Evolutionary conservation across 2,113 vertebrate species (phyloP).

Genomic region (Tachysurus vachellii): DNA sequence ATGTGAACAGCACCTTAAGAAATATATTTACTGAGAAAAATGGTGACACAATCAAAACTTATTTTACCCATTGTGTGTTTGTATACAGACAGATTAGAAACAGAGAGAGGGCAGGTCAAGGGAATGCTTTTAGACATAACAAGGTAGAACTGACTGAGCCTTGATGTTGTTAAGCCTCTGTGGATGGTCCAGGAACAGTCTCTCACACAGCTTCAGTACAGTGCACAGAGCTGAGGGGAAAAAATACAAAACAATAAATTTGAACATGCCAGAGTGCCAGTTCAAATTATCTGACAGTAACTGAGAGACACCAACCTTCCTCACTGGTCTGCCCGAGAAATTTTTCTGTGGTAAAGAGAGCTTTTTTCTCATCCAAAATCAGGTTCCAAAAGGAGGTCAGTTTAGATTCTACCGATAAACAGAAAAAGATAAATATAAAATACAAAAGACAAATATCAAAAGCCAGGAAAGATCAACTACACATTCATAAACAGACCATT

Average conservation of each 20-base stretch:
- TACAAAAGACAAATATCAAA: constrained; percentile 19
- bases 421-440: constrained; percentile 44
- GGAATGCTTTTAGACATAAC: background rate
- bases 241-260: background rate
- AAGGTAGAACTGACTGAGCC: constrained; percentile 81
- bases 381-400: constrained; percentile 88
- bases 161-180: constrained; percentile 83
- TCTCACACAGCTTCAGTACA: constrained; percentile 85
- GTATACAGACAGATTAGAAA: too few species aligned
- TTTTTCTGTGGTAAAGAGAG: constrained; percentile 93
- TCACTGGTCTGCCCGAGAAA: constrained; percentile 87
- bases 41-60: too few species aligned
- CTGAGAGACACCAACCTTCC: constrained; percentile 78
- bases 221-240: constrained; percentile 72
- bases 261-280: background rate
- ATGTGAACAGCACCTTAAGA: too few species aligned
- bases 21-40: too few species aligned
- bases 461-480: background rate
- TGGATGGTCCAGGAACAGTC: constrained; percentile 87
- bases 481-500: background rate
- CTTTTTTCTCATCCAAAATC: constrained; percentile 92
- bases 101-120: too few species aligned
- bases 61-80: too few species aligned
- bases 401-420: constrained; percentile 90
- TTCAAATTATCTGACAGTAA: background rate